Evolutionary conservation across 2,113 vertebrate genomes (phyloP), one percentile per base, ranked within the genome.

Genomic region (Chaetura pelagica): DNA sequence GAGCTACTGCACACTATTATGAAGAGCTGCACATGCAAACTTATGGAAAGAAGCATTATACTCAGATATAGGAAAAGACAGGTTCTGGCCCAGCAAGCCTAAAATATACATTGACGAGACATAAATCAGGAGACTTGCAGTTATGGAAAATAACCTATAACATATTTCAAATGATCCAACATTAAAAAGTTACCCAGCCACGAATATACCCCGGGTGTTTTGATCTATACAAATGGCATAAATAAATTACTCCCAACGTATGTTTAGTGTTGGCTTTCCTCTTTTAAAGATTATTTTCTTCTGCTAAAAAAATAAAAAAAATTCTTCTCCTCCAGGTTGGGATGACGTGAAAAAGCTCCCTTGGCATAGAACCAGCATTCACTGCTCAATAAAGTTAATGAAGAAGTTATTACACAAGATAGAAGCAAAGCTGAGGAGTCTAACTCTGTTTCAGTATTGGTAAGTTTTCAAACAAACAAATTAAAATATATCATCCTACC

Each of bases 391-490:
- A 3, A 71, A 84, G 29, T 89, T 90, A 89, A 90, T 75, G 76
- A 90, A 87, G 48, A 52, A 64, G 32, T 49, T 54, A 78, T 93
- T 91, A 85, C 32, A 84, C 14, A 59, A 81, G 63, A 64, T 14
- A 55, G 29, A 82, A 94, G 72, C 32, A 91, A 90, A 94, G 35
- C 48, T 59, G 74, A 78, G 20, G 58, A 59, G 64, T 73, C 73
- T 13, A 66, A 90, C 30, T 69, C 24, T 54, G 20, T 82, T 94
- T 94, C 81, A 87, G 48, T 83, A 64, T 48, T 79, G 40, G 26
- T 93, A 84, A 16, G 27, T 83, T 95, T 95, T 92, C 77, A 95
- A 74, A 90, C 27, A 94, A 91, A 80, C 42, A 88, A 94, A 91
- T 82, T 51, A 78, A 86, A 73, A 89, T 48, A 63, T 73, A 72